Evolutionary conservation across 2,797 vertebrate species (phyloP).

Genomic region (Enteromius trimaculatus): DNA sequence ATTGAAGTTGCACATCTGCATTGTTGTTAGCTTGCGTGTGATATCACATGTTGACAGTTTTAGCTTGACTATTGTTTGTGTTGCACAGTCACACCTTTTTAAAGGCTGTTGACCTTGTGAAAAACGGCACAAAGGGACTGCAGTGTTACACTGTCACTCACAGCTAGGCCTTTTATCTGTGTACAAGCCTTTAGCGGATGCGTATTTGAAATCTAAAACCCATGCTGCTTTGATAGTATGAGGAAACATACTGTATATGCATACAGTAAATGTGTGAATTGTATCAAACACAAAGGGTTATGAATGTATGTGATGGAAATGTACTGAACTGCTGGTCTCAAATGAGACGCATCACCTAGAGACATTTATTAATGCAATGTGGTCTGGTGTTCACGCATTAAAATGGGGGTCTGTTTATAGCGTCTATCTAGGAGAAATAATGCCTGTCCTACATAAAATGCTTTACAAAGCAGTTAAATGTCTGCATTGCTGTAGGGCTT

Average conservation of each 20-base stretch:
- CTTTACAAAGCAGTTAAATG: constrained; percentile 12
- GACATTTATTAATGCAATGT: constrained; percentile 26
- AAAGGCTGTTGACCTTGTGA: constrained; percentile 70
- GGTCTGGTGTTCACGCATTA: background rate
- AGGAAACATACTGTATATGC: background rate
- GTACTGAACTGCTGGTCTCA: constrained; percentile 3
- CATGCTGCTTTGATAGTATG: background rate
- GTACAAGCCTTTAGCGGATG: background rate
- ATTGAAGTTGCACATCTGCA: constrained; percentile 6
- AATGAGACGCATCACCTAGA: constrained; percentile 16
- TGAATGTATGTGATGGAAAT: background rate
- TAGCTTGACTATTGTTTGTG: constrained; percentile 61
- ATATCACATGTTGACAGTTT: constrained; percentile 70
- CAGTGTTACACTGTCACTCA: constrained; percentile 54
- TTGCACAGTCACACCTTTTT: constrained; percentile 64
- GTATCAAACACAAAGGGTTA: background rate
- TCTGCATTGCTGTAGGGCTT: constrained; percentile 29
- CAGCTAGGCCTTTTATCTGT: constrained; percentile 43
- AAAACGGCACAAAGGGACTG: constrained; percentile 64
- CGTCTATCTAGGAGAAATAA: constrained; percentile 13
- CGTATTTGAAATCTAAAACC: constrained; percentile 26
- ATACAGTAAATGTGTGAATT: background rate
- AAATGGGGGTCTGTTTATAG: constrained; percentile 15
- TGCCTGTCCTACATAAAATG: constrained; percentile 20
- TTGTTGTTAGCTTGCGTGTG: constrained; percentile 54